Evolutionary conservation across 2,797 vertebrate species (phyloP).

Genomic region (Malurus splendens): DNA sequence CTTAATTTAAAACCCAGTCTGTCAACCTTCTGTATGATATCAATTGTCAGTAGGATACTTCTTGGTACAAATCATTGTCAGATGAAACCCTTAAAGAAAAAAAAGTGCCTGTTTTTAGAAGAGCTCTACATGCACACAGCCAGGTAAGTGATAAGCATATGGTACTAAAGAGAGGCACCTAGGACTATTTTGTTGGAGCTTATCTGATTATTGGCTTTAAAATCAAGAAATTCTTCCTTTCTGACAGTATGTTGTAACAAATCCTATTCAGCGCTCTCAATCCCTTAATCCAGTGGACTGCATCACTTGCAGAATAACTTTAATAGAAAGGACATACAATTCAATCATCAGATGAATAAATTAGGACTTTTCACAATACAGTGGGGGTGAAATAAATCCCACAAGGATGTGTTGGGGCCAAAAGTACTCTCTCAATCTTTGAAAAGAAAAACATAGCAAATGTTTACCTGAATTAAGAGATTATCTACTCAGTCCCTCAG

Average conservation of each 20-base stretch:
- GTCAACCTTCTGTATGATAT: background rate
- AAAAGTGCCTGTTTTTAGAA: background rate
- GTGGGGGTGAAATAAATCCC: background rate
- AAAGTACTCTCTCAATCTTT: background rate
- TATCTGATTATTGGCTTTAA: background rate
- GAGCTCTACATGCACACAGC: background rate
- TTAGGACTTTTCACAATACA: background rate
- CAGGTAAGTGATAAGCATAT: background rate
- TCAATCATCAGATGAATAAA: conserved; percentile 42
- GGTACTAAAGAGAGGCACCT: background rate
- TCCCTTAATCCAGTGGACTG: conserved; percentile 1
- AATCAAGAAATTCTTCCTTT: background rate
- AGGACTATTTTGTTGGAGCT: background rate
- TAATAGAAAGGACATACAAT: conserved; percentile 26
- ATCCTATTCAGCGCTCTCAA: background rate
- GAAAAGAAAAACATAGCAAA: background rate
- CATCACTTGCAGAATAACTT: conserved; percentile 30
- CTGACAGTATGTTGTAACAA: background rate
- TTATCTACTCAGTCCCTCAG: background rate
- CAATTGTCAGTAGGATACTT: background rate
- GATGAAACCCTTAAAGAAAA: background rate
- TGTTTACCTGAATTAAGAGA: background rate
- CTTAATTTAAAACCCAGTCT: background rate
- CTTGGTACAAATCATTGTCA: background rate
- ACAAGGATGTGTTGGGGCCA: background rate